Evolutionary conservation across 2,113 vertebrate genomes (phyloP).

Genomic region (Lampris incognitus): DNA sequence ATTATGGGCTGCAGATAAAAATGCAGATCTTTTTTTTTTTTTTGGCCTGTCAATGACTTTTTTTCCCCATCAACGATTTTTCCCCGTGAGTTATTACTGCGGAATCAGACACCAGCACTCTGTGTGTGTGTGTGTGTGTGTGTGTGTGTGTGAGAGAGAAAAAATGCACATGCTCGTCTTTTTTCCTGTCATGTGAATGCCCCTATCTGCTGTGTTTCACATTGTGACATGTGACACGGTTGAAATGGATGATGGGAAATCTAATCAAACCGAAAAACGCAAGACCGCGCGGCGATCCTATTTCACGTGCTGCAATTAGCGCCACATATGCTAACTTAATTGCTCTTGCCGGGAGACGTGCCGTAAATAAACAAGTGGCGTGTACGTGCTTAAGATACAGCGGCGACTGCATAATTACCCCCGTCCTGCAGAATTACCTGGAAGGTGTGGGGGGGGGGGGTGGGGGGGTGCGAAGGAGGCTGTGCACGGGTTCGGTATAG

Average conservation of each 20-base stretch:
- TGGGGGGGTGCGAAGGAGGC: neutral
- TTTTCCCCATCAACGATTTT: slow-evolving; percentile 57
- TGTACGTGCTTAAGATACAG: slow-evolving; percentile 14
- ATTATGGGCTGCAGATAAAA: slow-evolving; percentile 68
- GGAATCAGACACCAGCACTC: slow-evolving; percentile 33
- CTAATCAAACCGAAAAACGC: slow-evolving; percentile 42
- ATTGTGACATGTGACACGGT: slow-evolving; percentile 36
- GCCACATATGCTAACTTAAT: slow-evolving; percentile 46
- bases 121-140: slow-evolving; percentile 11
- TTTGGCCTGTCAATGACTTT: slow-evolving; percentile 51
- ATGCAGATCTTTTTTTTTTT: slow-evolving; percentile 48
- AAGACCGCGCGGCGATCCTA: slow-evolving; percentile 46
- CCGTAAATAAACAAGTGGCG: slow-evolving; percentile 40
- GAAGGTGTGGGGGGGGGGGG: neutral
- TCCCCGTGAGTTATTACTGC: slow-evolving; percentile 58
- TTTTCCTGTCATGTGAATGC: slow-evolving; percentile 10
- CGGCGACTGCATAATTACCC: slow-evolving; percentile 33
- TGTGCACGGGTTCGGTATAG: neutral
- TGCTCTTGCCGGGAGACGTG: slow-evolving; percentile 19
- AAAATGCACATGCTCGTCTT: neutral
- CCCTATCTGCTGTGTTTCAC: slow-evolving; percentile 25
- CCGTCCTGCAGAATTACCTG: slow-evolving; percentile 32
- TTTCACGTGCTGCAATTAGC: slow-evolving; percentile 52
- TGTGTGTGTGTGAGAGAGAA: slow-evolving; percentile 16
- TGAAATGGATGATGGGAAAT: slow-evolving; percentile 41